Conservation (phyloP, 2,888 invertebrate species). For the Caenorhabditis wallacei region DNA sequence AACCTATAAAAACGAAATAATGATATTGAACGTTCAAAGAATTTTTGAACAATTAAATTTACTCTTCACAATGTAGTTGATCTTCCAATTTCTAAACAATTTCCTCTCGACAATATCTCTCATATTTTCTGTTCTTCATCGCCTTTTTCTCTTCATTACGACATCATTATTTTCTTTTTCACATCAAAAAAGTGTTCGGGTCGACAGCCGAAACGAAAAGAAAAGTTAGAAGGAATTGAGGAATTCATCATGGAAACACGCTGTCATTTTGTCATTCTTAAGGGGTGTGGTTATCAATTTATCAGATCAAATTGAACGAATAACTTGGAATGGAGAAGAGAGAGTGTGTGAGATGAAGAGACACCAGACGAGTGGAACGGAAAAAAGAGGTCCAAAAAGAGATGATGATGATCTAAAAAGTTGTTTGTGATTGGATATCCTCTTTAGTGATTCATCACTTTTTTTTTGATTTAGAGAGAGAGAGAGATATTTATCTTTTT, state of each 20-base stretch:
- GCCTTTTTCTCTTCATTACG: neutral
- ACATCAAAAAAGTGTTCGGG: neutral
- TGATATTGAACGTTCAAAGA: no score
- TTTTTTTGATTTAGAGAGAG: neutral
- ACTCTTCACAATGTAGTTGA: no score
- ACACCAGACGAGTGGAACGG: conserved; percentile 26
- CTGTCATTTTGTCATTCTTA: neutral
- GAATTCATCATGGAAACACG: conserved; percentile 20
- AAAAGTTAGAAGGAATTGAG: conserved; percentile 17
- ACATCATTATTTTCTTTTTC: neutral
- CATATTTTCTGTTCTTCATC: neutral
- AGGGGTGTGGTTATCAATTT: conserved; percentile 37
- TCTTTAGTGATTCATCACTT: conserved; percentile 25
- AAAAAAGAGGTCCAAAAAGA: conserved; percentile 28
- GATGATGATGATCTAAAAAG: conserved; percentile 15
- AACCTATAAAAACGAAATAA: no score
- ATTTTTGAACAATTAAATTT: no score
- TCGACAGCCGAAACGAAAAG: conserved; percentile 16
- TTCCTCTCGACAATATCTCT: no score
- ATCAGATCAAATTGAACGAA: conserved; percentile 40
- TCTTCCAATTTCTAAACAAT: no score
- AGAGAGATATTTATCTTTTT: neutral
- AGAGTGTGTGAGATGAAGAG: conserved; percentile 13
- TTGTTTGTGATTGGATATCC: conserved; percentile 19
- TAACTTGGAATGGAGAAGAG: neutral